Conservation (phyloP, 2,797 vertebrate species). For the Carcharodon carcharias region DNA sequence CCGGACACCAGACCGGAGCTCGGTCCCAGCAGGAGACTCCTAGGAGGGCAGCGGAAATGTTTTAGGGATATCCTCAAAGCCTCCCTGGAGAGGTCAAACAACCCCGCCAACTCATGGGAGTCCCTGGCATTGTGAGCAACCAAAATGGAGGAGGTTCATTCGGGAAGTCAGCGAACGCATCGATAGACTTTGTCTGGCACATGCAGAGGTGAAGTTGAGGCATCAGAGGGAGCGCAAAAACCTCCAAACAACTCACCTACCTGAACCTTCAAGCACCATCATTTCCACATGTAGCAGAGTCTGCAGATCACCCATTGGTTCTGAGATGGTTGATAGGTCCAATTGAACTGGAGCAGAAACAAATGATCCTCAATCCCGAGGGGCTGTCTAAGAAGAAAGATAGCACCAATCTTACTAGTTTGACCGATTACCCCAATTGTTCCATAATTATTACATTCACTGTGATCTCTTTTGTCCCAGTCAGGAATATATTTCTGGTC, state of each 20-base stretch:
- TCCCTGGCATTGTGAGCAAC: not conserved
- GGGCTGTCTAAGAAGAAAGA: no score
- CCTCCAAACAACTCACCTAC: not conserved
- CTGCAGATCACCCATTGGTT: not conserved
- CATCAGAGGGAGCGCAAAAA: not conserved
- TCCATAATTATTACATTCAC: constrained; percentile 1
- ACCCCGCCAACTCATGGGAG: not conserved
- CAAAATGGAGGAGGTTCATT: not conserved
- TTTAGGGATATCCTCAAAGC: not conserved
- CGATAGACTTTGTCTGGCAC: not conserved
- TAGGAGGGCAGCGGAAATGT: not conserved
- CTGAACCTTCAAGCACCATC: not conserved
- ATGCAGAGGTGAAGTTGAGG: not conserved
- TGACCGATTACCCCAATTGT: not conserved
- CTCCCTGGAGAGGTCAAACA: not conserved
- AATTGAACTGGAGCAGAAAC: not conserved
- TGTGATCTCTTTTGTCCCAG: not conserved
- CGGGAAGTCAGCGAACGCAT: not conserved
- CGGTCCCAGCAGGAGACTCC: no score
- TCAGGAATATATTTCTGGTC: not conserved
- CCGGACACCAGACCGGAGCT: no score
- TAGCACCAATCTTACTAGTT: not conserved
- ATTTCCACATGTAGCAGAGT: not conserved
- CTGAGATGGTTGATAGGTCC: no score
- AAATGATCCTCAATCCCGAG: not conserved